phyloP scores from a whole-genome alignment of 2,888 invertebrate species.

The Drymonia ruficornis region DNA sequence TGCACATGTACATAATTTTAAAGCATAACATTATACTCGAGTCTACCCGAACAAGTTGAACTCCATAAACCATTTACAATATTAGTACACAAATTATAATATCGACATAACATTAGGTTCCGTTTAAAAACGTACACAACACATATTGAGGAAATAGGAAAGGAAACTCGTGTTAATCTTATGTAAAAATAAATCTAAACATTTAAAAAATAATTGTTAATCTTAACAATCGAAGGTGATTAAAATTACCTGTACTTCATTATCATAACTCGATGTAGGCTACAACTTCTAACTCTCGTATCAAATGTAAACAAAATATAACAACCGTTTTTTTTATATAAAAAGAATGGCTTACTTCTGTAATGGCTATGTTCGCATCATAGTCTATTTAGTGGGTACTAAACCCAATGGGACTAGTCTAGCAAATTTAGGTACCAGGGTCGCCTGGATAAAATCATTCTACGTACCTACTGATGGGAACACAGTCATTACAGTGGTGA shows the following conservation, averaged over 20 bases:
- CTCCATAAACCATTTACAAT: conserved; percentile 48
- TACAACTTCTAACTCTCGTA: conserved; percentile 67
- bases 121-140: conserved; percentile 38
- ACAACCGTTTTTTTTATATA: conserved; percentile 52
- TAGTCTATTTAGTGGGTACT: conserved; percentile 22
- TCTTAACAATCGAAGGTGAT: conserved; percentile 65
- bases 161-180: conserved; percentile 69
- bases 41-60: conserved; percentile 42
- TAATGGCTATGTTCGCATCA: conserved; percentile 55
- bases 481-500: conserved; percentile 45
- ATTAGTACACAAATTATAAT: conserved; percentile 26
- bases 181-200: conserved; percentile 66
- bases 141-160: conserved; percentile 52
- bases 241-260: conserved; percentile 81
- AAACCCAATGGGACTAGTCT: conserved; percentile 48
- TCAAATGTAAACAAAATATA: conserved; percentile 75
- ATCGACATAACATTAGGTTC: conserved; percentile 29
- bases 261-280: conserved; percentile 80
- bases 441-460: conserved; percentile 27
- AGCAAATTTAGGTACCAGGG: conserved; percentile 9
- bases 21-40: conserved; percentile 55
- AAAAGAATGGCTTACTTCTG: conserved; percentile 54
- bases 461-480: conserved; percentile 43
- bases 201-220: conserved; percentile 72
- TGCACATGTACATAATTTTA: conserved; percentile 66